phyloP scores from a whole-genome alignment of 2,113 vertebrate species.

The Gyps fulvus region DNA sequence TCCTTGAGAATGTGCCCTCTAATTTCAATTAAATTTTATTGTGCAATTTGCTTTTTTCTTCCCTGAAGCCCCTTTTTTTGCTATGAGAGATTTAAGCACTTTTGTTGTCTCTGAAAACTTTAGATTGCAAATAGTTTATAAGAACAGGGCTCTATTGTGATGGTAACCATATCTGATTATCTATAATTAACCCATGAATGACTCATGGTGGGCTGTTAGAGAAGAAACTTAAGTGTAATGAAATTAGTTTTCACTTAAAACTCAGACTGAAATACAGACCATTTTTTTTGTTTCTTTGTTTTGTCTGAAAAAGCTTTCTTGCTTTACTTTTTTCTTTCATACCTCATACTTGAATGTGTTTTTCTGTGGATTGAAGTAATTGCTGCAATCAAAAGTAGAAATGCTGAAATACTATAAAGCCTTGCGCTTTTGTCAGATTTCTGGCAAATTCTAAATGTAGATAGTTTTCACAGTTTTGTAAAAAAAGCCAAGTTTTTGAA shows the following conservation, averaged over 20 bases:
- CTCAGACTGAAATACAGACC: background rate
- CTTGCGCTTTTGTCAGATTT: background rate
- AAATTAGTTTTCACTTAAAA: background rate
- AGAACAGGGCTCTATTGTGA: background rate
- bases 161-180: slow-evolving; percentile 17
- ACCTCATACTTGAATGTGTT: background rate
- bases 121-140: background rate
- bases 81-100: background rate
- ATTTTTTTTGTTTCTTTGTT: background rate
- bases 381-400: background rate
- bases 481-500: background rate
- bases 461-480: background rate
- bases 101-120: background rate
- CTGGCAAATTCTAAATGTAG: background rate
- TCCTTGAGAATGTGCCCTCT: slow-evolving; percentile 5
- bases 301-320: background rate
- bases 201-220: background rate
- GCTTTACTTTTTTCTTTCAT: background rate
- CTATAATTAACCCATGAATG: slow-evolving; percentile 31
- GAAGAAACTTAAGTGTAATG: background rate
- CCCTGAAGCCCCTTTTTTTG: background rate
- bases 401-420: background rate
- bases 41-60: slow-evolving; percentile 25
- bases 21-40: slow-evolving; percentile 57
- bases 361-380: background rate